Percentiles rank a stretch among this genome's conserved stretches.
phyloP scores from a whole-genome alignment of 1,140 invertebrate genomes.

The Drosophila littoralis region DNA sequence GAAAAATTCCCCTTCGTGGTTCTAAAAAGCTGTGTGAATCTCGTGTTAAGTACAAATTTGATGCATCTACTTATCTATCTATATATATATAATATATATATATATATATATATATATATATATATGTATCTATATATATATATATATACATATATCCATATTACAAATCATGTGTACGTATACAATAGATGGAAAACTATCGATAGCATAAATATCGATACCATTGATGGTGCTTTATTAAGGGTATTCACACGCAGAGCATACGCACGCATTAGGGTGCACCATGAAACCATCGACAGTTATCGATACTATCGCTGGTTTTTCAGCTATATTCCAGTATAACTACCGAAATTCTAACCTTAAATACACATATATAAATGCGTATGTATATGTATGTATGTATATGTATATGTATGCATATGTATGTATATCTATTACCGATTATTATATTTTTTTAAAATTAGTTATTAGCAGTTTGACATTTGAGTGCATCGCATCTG shows the following conservation, averaged over 20 bases:
- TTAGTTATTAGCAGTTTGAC: background rate
- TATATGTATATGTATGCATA: constrained; percentile 3
- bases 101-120: constrained; percentile 1
- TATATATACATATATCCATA: constrained; percentile 2
- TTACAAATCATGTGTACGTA: no score
- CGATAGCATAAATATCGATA: background rate
- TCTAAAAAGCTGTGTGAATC: constrained; percentile 9
- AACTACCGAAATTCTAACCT: background rate
- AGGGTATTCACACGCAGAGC: background rate
- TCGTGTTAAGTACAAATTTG: constrained; percentile 21
- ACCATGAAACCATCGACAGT: background rate
- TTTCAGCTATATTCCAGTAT: constrained; percentile 4
- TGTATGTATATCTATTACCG: constrained; percentile 8
- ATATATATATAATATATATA: constrained; percentile 4
- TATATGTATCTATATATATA: background rate
- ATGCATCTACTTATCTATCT: constrained; percentile 5
- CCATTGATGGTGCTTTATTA: no score
- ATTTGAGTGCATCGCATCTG: background rate
- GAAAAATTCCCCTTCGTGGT: background rate
- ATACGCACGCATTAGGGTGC: background rate
- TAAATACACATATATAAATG: constrained; percentile 2
- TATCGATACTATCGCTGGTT: constrained; percentile 16
- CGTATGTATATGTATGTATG: background rate
- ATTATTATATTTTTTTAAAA: background rate
- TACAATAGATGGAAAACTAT: constrained; percentile 8